Base-by-base conservation (phyloP, 2,888 invertebrate species). In the Myopa testacea region DNA sequence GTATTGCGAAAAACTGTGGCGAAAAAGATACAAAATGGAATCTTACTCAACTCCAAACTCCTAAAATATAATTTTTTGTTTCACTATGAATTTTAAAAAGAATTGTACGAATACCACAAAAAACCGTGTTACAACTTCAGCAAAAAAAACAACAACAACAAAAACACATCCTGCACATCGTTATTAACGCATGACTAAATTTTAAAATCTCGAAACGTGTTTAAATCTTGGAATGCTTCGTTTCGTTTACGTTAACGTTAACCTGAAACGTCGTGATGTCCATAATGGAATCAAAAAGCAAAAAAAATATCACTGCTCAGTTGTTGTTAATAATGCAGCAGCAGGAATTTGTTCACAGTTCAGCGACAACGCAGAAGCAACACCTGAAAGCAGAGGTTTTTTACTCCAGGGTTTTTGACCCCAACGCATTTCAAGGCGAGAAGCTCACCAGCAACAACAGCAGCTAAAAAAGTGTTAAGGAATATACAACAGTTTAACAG, bases 351-450 rank as follows among this genome's bases (percentile, higher is more conserved):
- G 6, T 45, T 45, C 45, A 45, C 45, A 45, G 45, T 45, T 45
- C 45, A 45, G 45, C 45, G 45, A 26, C 45, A 45, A 45, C 45
- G 10, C 45, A 45, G 45, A 45, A 45, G 45, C 45, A 8, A 10
- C 45, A 45, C 10, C 10, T 45, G 10, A 45, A 45, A 45, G 45
- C 45, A 45, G 45, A 45, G 45, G 45, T 45, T 62, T 62, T 62
- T 62, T 62, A 34, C 26, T 62, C 0, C n/a, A 62, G 62, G 45
- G 62, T 62, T 62, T 62, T 26, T 62, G 62, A 34, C 19, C 62
- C 26, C 26, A 34, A 12, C 62, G 62, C 62, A 26, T 62, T 62
- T 62, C 62, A 62, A 62, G 62, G 62, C 62, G n/a, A 62, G 4
- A 58, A 26, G 8, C 8, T 26, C 19, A 10, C 4, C 34, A 62